Base-by-base conservation (phyloP, 2,797 vertebrate species). In the Taenioides sp. region DNA sequence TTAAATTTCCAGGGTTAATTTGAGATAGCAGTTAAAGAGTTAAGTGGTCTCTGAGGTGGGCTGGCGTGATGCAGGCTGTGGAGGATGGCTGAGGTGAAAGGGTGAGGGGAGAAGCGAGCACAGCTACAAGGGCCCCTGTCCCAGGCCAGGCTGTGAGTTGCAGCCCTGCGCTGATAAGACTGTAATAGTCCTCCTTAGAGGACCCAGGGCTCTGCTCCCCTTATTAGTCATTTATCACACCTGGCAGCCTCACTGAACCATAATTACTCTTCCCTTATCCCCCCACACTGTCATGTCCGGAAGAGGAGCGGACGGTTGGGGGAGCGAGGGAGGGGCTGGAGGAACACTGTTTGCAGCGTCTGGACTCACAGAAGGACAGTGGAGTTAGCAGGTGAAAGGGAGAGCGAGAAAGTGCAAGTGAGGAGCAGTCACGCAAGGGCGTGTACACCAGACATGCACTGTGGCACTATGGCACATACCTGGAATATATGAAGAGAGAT, bases 141-240 rank as follows among this genome's bases (percentile, higher is more conserved):
- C 94, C 91, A 89, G 90, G 91, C 94, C 95, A 94, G 88, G 94
- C 84, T 87, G 85, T 83, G 91, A 92, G 91, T 91, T 93, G 93
- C 74, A 95, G 96, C 94, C 94, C 79, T 79, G 93, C 93, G 95
- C 96, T 97, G 98, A 99, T 99, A 99, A 98, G 93, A 85, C 97
- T 93, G 95, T 96, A 98, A 98, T 98, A 96, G 97, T 94, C 95
- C 96, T 96, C 96, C 96, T 98, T 97, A 96, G 97, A 98, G 97
- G 95, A 93, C 91, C 94, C 81, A 88, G 92, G 94, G 95, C 96
- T 97, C 95, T 93, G 88, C 94, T 91, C 93, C 90, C 95, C 97
- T 98, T 98, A 98, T 98, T 98, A 98, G 96, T 97, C 96, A 99
- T 99, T 99, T 98, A 99, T 99, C 97, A 99, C 96, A 98, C 96